Conservation (phyloP, 2,888 invertebrate species). For the Synanthedon vespiformis region DNA sequence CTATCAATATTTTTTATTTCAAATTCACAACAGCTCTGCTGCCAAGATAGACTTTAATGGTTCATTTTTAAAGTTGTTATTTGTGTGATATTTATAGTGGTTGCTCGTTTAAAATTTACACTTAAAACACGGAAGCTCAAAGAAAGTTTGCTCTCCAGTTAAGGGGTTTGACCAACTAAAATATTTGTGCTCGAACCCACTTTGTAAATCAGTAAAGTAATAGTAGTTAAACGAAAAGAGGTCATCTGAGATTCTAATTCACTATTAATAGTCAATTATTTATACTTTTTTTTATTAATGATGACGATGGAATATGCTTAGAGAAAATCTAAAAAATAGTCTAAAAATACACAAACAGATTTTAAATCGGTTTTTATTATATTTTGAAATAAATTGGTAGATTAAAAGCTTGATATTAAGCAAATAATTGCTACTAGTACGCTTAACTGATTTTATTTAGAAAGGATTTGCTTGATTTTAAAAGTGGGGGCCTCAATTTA, state of each 20-base stretch:
- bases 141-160: conserved; percentile 3
- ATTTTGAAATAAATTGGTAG: too few relatives aligned
- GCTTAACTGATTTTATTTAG: too few relatives aligned
- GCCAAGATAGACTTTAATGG: not conserved
- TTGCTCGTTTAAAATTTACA: not conserved
- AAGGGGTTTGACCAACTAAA: not conserved
- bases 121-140: not conserved
- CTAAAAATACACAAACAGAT: too few relatives aligned
- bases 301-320: too few relatives aligned
- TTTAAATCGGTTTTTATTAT: too few relatives aligned
- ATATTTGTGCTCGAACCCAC: not conserved
- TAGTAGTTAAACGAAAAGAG: too few relatives aligned
- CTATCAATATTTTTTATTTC: not conserved
- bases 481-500: not conserved
- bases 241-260: too few relatives aligned
- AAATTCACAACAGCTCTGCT: not conserved
- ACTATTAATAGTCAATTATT: too few relatives aligned
- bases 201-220: not conserved
- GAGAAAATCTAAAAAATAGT: too few relatives aligned
- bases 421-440: too few relatives aligned
- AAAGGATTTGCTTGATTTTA: not conserved
- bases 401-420: too few relatives aligned
- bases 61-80: not conserved
- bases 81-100: not conserved
- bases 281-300: too few relatives aligned